phyloP scores from a whole-genome alignment of 2,888 invertebrate genomes.

The Mellilla xanthometata region DNA sequence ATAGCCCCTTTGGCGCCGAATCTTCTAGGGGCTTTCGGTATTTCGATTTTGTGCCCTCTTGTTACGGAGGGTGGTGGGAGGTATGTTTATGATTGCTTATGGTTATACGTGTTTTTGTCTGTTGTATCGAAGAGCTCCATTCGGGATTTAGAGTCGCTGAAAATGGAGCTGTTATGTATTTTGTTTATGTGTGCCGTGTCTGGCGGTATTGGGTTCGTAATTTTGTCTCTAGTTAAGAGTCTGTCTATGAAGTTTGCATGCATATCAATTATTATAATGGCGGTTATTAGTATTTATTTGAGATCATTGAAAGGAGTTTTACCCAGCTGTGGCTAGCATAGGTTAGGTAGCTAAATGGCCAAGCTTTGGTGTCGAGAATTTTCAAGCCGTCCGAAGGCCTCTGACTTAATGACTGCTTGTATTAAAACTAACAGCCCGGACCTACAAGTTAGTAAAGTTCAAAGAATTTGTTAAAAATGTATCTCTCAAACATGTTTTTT shows the following conservation, averaged over 20 bases:
- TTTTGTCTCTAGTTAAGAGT: background rate
- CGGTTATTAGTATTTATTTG: too few species aligned
- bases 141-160: conserved; percentile 17
- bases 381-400: too few species aligned
- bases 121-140: conserved; percentile 24
- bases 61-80: conserved; percentile 63
- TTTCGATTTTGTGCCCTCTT: conserved; percentile 76
- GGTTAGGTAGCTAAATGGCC: too few species aligned
- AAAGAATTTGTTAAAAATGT: too few species aligned
- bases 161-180: conserved; percentile 15
- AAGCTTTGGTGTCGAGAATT: too few species aligned
- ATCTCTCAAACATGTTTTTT: too few species aligned
- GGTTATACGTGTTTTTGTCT: conserved; percentile 47
- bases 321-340: too few species aligned
- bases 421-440: too few species aligned
- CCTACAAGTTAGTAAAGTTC: too few species aligned
- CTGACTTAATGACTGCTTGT: too few species aligned
- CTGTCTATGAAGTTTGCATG: background rate
- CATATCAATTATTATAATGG: too few species aligned
- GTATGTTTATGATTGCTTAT: conserved; percentile 59
- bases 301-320: too few species aligned
- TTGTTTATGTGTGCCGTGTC: background rate
- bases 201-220: background rate
- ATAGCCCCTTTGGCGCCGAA: conserved; percentile 81
- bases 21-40: conserved; percentile 73